Base-by-base conservation (phyloP, 2,797 vertebrate species). In the Babyrousa celebensis region DNA sequence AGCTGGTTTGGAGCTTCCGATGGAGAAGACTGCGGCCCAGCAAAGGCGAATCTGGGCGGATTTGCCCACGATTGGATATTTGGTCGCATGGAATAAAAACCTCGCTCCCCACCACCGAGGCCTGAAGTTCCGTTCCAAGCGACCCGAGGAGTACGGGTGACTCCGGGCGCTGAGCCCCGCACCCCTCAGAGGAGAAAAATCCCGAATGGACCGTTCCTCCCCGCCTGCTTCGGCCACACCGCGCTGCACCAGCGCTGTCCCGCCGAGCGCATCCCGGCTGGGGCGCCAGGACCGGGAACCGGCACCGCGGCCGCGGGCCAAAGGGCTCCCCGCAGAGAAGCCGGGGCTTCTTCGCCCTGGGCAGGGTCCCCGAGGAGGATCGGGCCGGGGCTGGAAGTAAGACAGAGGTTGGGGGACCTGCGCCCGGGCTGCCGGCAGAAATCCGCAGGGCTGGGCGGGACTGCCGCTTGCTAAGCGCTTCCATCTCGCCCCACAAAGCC, bases 171-270 rank as follows among this genome's bases (percentile, higher is more conserved):
- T 1, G 80, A 67, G 65, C 71, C 48, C 29, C 1, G 16, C 12
- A 14, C 63, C 60, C 70, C 14, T 27, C 8, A 6, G 20, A 5
- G 9, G 23, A 79, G 83, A 71, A 27, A 48, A 72, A 63, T 40
- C 80, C 56, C 2, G 18, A 5, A 2, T 43, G 20, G 5, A 3
- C 36, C 1, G 17, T 27, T 2, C 6, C 9, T 48, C 21, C 18
- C 43, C 0, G 11, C 36, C 16, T 1, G 52, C 83, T 16, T 10
- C 67, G 5, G 10, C 0, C 12, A 12, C 43, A 0, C 6, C 4
- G 52, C 10, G 9, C 67, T 77, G 60, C 2, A 7, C 63, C 1
- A 0, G 40, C 27, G 27, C n/a, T 15, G 29, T 65, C 54, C 20
- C 2, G 23, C 60, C 16, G 3, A 27, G 65, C 2, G 56, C 70